These are phyloP conservation scores for Heliconius hermathena DNA, from an alignment of 1,140 invertebrate species.

Conservation along the genomic window DNA sequence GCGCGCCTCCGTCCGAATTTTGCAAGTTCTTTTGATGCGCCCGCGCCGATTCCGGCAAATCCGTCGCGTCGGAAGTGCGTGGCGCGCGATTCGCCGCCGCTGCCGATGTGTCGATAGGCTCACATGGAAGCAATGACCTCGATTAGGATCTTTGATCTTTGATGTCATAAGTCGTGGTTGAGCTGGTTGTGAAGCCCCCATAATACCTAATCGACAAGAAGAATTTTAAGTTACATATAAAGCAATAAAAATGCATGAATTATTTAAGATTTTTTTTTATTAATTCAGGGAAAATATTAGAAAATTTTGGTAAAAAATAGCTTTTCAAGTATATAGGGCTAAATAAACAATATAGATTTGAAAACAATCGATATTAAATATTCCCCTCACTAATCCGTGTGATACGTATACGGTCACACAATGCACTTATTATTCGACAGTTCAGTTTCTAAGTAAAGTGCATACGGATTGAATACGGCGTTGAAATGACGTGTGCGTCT, in stretches of 20 bases:
- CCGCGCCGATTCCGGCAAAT: conserved; percentile 80
- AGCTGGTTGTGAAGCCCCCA: conserved; percentile 62
- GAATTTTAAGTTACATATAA: neutral
- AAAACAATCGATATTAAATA: conserved; percentile 72
- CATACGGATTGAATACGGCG: conserved; percentile 69
- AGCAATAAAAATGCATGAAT: no score
- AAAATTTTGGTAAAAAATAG: no score
- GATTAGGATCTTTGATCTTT: conserved; percentile 65
- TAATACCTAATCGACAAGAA: conserved; percentile 33
- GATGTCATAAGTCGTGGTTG: conserved; percentile 61
- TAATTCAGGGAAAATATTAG: no score
- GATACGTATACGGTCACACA: conserved; percentile 76
- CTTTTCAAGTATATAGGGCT: neutral
- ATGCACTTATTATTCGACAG: conserved; percentile 81
- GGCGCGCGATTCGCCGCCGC: conserved; percentile 64
- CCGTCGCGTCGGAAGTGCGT: conserved; percentile 80
- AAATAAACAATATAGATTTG: neutral
- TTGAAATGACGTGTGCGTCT: conserved; percentile 71
- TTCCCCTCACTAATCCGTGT: conserved; percentile 77
- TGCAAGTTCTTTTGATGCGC: conserved; percentile 76
- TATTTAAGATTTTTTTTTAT: no score
- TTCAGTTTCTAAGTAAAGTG: conserved; percentile 80
- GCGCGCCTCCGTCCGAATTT: conserved; percentile 77
- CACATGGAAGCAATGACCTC: conserved; percentile 71
- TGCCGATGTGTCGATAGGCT: conserved; percentile 71